Evolutionary conservation across 2,797 vertebrate genomes (phyloP), one percentile per base, ranked within the genome.

Genomic region (Paedocypris micromegethes): DNA sequence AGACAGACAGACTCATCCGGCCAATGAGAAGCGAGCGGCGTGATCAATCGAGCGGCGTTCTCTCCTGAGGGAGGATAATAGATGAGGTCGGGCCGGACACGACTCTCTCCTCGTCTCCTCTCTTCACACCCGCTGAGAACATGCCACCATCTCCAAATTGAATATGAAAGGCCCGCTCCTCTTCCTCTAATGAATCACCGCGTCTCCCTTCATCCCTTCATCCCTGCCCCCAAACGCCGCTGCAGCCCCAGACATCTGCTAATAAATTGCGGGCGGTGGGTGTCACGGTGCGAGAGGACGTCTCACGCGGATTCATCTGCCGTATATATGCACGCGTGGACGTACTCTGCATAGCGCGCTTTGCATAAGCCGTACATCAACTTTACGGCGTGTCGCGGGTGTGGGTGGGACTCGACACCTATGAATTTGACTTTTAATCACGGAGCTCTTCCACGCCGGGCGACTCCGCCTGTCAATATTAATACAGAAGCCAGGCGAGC

Each of bases 281-380:
- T 56, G 72, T 74, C 76, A 76, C 9, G 5, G 48, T 55, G 56
- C 41, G 55, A 56, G 40, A 8, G 9, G 46, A 77, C 78, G 79
- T 44, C 64, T 72, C 7, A 66, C 85, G 81, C 78, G 83, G 81
- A 88, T 88, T 86, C 85, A 88, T 88, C 84, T 85, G 68, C 55
- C 80, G 77, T 77, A 87, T 84, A 83, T 84, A 88, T 86, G 85
- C 81, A 86, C 78, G 81, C 82, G 80, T 84, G 83, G 83, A 83
- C 68, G 81, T 83, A 86, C 81, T 87, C 86, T 87, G 85, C 87
- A 88, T 88, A 85, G 79, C 75, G 77, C 82, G 79, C 81, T 88
- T 86, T 87, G 85, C 86, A 88, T 86, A 87, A 87, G 84, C 76
- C 80, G 86, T 82, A 83, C 85, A 89, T 88, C 85, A 86, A 82